A percentile compares a stretch with the other conserved stretches of the same genome.
Evolutionary conservation across 53 echinoderm and acorn worm genomes (phyloP).

Genomic region (Arbacia lixula): DNA sequence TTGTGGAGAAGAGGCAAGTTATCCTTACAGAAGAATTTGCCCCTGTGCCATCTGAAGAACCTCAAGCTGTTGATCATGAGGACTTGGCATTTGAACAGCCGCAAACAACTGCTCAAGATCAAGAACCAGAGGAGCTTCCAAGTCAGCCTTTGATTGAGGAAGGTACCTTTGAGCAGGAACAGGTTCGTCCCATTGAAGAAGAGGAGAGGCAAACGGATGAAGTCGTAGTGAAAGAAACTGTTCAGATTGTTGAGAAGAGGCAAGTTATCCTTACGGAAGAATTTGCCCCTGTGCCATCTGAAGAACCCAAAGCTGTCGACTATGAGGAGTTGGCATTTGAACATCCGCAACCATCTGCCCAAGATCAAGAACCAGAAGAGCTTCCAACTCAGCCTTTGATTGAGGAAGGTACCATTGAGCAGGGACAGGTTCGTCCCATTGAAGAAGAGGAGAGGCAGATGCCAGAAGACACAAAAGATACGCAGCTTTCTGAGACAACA

Average conservation of each 20-base stretch:
- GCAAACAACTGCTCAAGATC: too few relatives aligned
- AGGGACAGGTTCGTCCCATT: slow-evolving; percentile 14
- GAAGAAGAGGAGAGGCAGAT: too few relatives aligned
- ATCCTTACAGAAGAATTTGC: slow-evolving; percentile 5
- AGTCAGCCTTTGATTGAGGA: neutral
- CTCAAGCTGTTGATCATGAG: neutral
- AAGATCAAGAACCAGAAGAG: slow-evolving; percentile 9
- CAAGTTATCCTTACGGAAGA: neutral
- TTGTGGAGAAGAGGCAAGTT: slow-evolving; percentile 32
- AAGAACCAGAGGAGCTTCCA: too few relatives aligned
- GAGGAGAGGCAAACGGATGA: neutral
- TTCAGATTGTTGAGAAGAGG: slow-evolving; percentile 27
- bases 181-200: neutral
- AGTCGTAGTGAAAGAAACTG: slow-evolving; percentile 38
- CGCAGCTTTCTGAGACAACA: neutral
- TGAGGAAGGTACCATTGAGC: slow-evolving; percentile 29
- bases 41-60: neutral
- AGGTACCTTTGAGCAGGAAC: neutral
- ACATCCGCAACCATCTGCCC: neutral
- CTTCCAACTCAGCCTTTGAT: neutral
- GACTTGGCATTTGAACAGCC: too few relatives aligned
- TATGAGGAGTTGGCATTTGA: slow-evolving; percentile 11
- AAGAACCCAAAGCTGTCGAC: neutral
- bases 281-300: neutral
- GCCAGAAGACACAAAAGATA: neutral